Base-by-base conservation (phyloP, 2,888 invertebrate genomes). In the Eumerus sabulonum region DNA sequence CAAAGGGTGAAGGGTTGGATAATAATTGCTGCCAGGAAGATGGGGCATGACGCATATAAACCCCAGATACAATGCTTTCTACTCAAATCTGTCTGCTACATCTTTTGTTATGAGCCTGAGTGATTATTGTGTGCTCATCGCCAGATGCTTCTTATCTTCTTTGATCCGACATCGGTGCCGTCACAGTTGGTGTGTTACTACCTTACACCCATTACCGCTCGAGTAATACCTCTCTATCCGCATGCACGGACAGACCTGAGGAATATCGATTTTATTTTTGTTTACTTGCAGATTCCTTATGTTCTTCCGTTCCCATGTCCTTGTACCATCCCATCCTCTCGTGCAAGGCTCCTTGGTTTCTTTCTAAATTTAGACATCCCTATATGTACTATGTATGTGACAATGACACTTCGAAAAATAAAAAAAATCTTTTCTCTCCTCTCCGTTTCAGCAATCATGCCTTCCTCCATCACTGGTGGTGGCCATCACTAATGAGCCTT, bases 21-120 rank as follows among this genome's bases (percentile, higher is more conserved):
- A 67, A 63, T 60, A 67, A 63, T 60, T 63, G 36, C 56, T 71
- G 45, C 40, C 27, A 27, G 19, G 11, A n/a, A n/a, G 35, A 45
- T 5, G 16, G 53, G 59, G 27, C 27, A 2, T 27, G 27, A 27
- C 27, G 53, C 67, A 73, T 60, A 68, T 57, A 67, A 77, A 27
- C 67, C 67, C 51, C 56, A 53, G 63, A 72, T 64, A 73, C 66
- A 62, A 67, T 57, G 57, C 57, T 68, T 77, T 59, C 47, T 63
- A 63, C 67, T 73, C 44, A 42, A 63, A 77, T 67, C 62, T 57
- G 56, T 51, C 48, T 54, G 27, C 54, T 36, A 19, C 54, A 63
- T 71, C 54, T 54, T 51, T n/a, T 53, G 18, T 45, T 45, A 44
- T 44, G 27, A 12, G 54, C 5, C 27, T 27, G 27, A 27, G 27